Evolutionary conservation across 1,140 invertebrate species (phyloP), one percentile per base, ranked within the genome.

Genomic region (Periplaneta americana): DNA sequence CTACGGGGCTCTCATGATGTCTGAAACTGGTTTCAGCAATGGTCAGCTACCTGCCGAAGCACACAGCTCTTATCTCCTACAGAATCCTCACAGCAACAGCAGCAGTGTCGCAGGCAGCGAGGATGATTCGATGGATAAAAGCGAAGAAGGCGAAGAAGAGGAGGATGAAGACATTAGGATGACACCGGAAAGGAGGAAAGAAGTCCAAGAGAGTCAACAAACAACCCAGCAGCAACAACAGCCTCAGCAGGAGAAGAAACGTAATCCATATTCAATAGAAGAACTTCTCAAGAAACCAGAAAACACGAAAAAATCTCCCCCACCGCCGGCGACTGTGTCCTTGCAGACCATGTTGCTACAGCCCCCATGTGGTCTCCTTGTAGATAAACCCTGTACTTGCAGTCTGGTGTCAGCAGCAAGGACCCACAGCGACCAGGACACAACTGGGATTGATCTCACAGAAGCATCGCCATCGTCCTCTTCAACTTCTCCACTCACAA

Each of bases 241-340:
- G 0, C 48, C 48, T 4, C 48, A 66, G 48, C 22, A 22, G 28
- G 48, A 83, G 48, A 93, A 91, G 84, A 95, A 95, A 86, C 92
- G 92, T 76, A 96, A 95, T 87, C 94, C 95, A 0, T 96, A 96
- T 85, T 96, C 95, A 0, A 97, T 97, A 84, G 95, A 97, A 85
- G 95, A 96, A 85, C 85, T 97, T 10, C 85, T 97, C 8, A 96
- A 96, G 84, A 96, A 95, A 66, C 83, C 84, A 10, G 81, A 82
- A 18, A 34, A 28, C 18, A 76, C 34, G 66, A 82, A 75, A 76
- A 39, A 57, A 75, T n/a, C 76, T 39, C 88, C 89, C 81, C 88
- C 88, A 75, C n/a, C 22, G 48, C 22, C 48, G 28, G 48, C 48
- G 22, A 66, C 48, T 8, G 22, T 66, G 22, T 66, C 48, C 0